phyloP scores from a whole-genome alignment of 2,113 vertebrate species.

The Dasypus novemcinctus region DNA sequence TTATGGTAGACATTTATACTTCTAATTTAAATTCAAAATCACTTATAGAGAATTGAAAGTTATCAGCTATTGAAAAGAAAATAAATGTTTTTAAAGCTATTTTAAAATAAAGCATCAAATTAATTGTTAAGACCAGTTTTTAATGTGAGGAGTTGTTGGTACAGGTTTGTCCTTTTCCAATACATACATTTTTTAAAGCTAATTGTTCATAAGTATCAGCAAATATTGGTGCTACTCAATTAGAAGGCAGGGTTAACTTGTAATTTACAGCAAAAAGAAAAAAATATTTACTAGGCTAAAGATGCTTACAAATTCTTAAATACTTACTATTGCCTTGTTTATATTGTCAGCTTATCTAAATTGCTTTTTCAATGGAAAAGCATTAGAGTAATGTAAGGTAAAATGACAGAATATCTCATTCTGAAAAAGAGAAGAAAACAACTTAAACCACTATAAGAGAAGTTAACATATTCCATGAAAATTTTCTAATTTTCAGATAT shows the following conservation, averaged over 20 bases:
- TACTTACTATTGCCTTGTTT: background rate
- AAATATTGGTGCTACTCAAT: background rate
- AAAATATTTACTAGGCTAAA: background rate
- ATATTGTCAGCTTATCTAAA: background rate
- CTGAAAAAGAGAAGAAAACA: background rate
- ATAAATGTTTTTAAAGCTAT: background rate
- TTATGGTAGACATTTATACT: background rate
- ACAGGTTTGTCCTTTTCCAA: background rate
- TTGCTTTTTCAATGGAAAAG: background rate
- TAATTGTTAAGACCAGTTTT: background rate
- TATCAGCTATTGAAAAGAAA: background rate
- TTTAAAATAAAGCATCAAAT: background rate
- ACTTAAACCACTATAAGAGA: background rate
- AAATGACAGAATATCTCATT: background rate
- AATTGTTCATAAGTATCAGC: background rate
- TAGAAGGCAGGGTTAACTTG: background rate
- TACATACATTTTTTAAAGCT: background rate
- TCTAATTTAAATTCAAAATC: constrained; percentile 36
- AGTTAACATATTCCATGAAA: background rate
- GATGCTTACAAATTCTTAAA: background rate
- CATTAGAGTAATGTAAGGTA: background rate
- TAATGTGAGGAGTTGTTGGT: background rate
- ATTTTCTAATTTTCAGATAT: background rate
- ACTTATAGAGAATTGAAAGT: constrained; percentile 15
- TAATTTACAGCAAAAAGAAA: background rate